These are phyloP conservation scores for Epinotia demarniana DNA, from an alignment of 2,888 invertebrate species.

Conservation along the genomic window DNA sequence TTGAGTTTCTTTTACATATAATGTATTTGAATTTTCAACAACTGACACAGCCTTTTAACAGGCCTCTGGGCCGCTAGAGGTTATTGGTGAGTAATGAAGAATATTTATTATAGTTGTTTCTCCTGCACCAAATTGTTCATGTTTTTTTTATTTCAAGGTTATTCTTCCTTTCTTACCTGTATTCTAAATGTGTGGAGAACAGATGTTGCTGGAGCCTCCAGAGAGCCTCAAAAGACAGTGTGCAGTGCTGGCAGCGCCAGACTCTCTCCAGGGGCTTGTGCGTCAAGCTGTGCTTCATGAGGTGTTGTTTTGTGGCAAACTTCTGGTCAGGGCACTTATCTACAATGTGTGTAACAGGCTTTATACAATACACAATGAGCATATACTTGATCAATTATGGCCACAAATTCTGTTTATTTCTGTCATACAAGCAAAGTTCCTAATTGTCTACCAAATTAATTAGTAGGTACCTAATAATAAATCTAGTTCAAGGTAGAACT, in stretches of 20 bases:
- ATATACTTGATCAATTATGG: background rate
- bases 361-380: background rate
- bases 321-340: slow-evolving; percentile 75
- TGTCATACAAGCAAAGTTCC: no score
- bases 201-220: slow-evolving; percentile 77
- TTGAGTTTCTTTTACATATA: no score
- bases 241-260: slow-evolving; percentile 77
- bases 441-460: no score
- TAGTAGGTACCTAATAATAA: no score
- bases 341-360: slow-evolving; percentile 45
- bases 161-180: slow-evolving; percentile 59
- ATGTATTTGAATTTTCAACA: no score
- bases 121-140: no score
- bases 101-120: no score
- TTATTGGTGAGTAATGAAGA: no score
- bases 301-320: slow-evolving; percentile 75
- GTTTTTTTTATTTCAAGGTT: background rate
- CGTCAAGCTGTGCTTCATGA: slow-evolving; percentile 73
- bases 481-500: no score
- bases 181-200: slow-evolving; percentile 73
- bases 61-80: no score
- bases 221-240: slow-evolving; percentile 73
- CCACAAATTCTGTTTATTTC: background rate
- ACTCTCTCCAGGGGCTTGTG: slow-evolving; percentile 73
- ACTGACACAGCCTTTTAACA: no score